phyloP scores from a whole-genome alignment of 1,140 invertebrate genomes.

The Hycleus cichorii region DNA sequence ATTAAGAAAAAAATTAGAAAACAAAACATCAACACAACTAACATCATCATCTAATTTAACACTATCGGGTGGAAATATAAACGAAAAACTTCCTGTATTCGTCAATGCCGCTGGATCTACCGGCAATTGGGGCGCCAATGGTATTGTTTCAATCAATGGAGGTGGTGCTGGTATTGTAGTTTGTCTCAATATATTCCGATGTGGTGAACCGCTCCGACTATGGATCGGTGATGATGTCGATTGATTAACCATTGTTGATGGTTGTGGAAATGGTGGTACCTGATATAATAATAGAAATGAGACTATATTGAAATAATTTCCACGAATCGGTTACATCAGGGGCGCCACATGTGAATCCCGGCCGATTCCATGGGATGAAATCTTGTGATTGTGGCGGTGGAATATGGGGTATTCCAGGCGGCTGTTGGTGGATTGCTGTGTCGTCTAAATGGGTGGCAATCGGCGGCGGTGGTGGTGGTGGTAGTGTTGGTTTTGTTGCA shows the following conservation, averaged over 20 bases:
- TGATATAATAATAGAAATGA: slow-evolving; percentile 9
- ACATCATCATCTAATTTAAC: too few relatives aligned
- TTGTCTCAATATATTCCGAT: slow-evolving; percentile 30
- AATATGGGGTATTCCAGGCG: slow-evolving; percentile 42
- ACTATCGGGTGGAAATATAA: too few relatives aligned
- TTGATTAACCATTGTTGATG: slow-evolving; percentile 53
- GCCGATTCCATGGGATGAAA: slow-evolving; percentile 42
- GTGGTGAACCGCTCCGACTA: slow-evolving; percentile 53
- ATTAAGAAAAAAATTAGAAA: too few relatives aligned
- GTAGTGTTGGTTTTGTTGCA: slow-evolving; percentile 21
- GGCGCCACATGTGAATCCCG: slow-evolving; percentile 45
- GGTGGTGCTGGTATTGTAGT: slow-evolving; percentile 2
- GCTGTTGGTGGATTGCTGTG: slow-evolving; percentile 43
- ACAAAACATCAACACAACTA: too few relatives aligned
- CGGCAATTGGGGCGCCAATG: background rate
- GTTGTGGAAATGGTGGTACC: slow-evolving; percentile 41
- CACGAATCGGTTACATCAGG: slow-evolving; percentile 28
- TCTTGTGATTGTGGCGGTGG: slow-evolving; percentile 41
- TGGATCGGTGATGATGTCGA: slow-evolving; percentile 46
- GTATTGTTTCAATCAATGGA: background rate
- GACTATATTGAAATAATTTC: background rate
- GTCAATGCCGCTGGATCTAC: background rate
- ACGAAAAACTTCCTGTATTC: too few relatives aligned
- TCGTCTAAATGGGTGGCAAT: slow-evolving; percentile 2
- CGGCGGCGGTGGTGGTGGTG: slow-evolving; percentile 8